Evolutionary conservation across 23 tunicate genomes (phyloP), one percentile per base, ranked within the genome.

Genomic region (Styela clava): DNA sequence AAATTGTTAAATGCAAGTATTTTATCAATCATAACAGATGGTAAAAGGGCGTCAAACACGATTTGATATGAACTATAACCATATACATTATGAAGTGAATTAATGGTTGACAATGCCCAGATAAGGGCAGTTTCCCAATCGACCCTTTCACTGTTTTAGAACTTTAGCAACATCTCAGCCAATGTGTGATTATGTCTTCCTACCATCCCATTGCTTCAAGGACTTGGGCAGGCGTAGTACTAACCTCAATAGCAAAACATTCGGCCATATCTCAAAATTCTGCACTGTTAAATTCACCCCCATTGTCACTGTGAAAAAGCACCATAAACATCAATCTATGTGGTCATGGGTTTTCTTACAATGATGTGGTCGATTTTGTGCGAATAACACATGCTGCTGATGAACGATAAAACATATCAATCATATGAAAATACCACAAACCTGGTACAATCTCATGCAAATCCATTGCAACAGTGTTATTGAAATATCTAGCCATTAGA

Each of bases 381-480:
- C 37, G 34, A n/a, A 79, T 62, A 28, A 79, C 33, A 31, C 64
- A 34, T 1, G 83, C 83, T 62, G 22, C 18, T 20, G 72, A 62
- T 2, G 31, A 33, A 37, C 83, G 16, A 22, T 72, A 29, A 1
- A 79, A 79, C 73, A 79, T 32, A 32, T 79, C 83, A 79, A 79
- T 79, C 52, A 79, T 79, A 52, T 79, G 83, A 31, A 77, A 77
- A 77, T 77, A 77, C 81, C 81, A 77, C 33, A 77, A 52, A 44
- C 33, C 61, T 18, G 68, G 65, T 26, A 37, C 64, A 51, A 77
- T 26, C 24, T 77, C 81, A 61, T 77, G 81, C 22, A 77, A 26
- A 51, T 77, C 81, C 68, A 77, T 77, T 36, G 81, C 81, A 5
- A 77, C 81, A 12, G 81, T 52, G 2, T 31, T 29, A 79, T 79